A percentile compares a stretch with the other conserved stretches of the same genome.
Conservation (phyloP, 2,797 vertebrate species). For the Dipus sagitta region DNA sequence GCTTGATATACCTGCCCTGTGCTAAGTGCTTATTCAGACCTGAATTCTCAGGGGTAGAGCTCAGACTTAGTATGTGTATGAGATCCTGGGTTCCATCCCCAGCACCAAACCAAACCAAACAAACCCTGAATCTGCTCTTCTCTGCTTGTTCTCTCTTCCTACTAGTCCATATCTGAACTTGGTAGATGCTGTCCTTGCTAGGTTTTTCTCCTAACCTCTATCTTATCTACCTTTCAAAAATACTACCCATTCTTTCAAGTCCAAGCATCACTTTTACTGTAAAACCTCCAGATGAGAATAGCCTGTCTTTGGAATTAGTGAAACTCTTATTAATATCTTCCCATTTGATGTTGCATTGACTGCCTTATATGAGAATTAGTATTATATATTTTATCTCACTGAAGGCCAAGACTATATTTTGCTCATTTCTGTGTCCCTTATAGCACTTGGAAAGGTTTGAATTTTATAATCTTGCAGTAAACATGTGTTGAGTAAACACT, state of each 20-base stretch:
- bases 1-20: neutral
- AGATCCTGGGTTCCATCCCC: neutral
- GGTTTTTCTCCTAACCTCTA: conserved; percentile 38
- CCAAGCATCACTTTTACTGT: neutral
- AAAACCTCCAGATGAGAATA: conserved; percentile 24
- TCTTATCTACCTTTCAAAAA: conserved; percentile 49
- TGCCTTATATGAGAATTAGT: conserved; percentile 43
- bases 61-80: neutral
- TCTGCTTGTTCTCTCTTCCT: conserved; percentile 3
- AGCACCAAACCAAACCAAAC: neutral
- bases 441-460: conserved; percentile 23
- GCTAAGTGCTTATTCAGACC: neutral
- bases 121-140: neutral
- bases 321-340: conserved; percentile 43
- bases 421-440: conserved; percentile 45
- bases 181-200: neutral
- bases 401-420: conserved; percentile 39
- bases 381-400: conserved; percentile 46
- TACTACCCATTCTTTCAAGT: conserved; percentile 19
- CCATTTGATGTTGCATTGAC: conserved; percentile 21
- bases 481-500: conserved; percentile 56
- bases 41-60: neutral
- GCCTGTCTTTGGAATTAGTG: conserved; percentile 31
- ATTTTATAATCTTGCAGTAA: conserved; percentile 26
- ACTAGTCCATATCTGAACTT: conserved; percentile 5